Percentiles rank a stretch among this genome's conserved stretches.
Evolutionary conservation across 92 coral and sea anemone species (phyloP).

Genomic region (Epizoanthus stellaris): DNA sequence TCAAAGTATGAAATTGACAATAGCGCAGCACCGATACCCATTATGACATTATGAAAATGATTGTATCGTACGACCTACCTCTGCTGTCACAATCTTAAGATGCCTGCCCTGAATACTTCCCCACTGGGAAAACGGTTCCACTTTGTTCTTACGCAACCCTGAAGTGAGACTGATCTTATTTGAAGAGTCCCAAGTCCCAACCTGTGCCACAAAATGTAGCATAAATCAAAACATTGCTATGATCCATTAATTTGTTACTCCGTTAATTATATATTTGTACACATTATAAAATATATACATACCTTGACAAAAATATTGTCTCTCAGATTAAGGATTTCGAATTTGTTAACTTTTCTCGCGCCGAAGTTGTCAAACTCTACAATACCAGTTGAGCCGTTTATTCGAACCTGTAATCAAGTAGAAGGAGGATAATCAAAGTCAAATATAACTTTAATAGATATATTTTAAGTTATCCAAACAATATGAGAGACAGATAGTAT

Average conservation of each 20-base stretch:
- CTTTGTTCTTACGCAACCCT: constrained; percentile 16
- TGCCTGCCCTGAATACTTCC: constrained; percentile 6
- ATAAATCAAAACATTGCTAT: background rate
- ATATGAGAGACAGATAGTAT: no score
- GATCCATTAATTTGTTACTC: background rate
- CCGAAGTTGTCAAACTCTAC: constrained; percentile 64
- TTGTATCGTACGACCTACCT: background rate
- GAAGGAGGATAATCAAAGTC: no score
- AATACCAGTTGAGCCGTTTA: constrained; percentile 67
- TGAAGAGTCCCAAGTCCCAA: constrained; percentile 17
- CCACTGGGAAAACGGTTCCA: background rate
- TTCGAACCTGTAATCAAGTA: constrained; percentile 28
- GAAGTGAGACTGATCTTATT: background rate
- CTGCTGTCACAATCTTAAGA: constrained; percentile 20
- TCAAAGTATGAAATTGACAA: no score
- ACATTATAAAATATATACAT: background rate
- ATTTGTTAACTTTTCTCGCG: constrained; percentile 43
- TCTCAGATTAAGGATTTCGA: constrained; percentile 56
- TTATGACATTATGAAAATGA: no score
- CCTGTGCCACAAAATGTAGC: background rate
- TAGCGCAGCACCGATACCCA: no score
- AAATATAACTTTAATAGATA: no score
- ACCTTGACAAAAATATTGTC: constrained; percentile 41
- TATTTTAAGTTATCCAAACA: no score
- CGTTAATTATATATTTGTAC: background rate